These are phyloP conservation scores for Eriocheir sinensis DNA, from an alignment of 1,140 invertebrate species.

Conservation along the genomic window DNA sequence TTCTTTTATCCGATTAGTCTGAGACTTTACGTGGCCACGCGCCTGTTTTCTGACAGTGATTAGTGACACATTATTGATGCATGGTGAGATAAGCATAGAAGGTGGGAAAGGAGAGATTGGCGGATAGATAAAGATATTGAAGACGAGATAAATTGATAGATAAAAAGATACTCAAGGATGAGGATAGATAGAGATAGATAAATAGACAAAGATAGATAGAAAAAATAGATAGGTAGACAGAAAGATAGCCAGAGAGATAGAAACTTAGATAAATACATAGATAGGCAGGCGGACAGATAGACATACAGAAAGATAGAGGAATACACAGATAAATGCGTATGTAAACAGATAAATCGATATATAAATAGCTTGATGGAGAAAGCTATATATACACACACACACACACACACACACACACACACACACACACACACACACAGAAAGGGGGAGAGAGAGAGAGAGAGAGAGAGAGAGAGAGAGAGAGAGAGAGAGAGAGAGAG, in stretches of 20 bases:
- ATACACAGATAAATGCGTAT: too few relatives aligned
- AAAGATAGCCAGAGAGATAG: neutral
- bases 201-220: neutral
- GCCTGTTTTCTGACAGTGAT: neutral
- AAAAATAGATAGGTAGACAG: neutral
- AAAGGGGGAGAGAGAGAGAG: too few relatives aligned
- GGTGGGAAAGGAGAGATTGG: neutral
- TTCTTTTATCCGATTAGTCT: neutral
- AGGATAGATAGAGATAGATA: neutral
- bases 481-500: conserved; percentile 20
- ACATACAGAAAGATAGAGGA: neutral
- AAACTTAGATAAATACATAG: neutral
- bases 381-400: too few relatives aligned
- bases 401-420: too few relatives aligned
- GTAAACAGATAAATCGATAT: too few relatives aligned
- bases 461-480: conserved; percentile 14
- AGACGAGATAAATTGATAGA: neutral
- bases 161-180: too few relatives aligned
- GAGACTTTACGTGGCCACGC: neutral
- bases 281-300: neutral
- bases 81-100: neutral
- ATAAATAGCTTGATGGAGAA: too few relatives aligned
- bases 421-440: too few relatives aligned
- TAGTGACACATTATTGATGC: neutral
- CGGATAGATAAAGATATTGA: neutral